A percentile compares a stretch with the other conserved stretches of the same genome.
Conservation (phyloP, 2,888 invertebrate genomes). For the Cheilosia urbana region DNA sequence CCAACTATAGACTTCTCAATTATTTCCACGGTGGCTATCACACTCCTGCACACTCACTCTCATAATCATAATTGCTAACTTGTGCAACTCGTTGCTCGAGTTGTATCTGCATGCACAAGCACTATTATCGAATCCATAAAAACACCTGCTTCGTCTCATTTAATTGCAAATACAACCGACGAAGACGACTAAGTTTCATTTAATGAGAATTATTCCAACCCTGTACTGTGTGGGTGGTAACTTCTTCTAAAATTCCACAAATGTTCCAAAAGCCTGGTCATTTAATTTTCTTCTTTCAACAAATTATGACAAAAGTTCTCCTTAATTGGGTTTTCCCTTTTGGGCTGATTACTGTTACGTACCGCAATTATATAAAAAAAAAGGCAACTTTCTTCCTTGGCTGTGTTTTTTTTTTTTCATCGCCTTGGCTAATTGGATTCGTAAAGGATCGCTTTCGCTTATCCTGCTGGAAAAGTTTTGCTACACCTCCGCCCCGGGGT, state of each 20-base stretch:
- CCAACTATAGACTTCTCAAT: too few species aligned
- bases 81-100: too few species aligned
- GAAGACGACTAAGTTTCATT: slow-evolving; percentile 18
- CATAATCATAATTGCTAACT: too few species aligned
- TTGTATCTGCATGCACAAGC: background rate
- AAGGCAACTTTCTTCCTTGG: slow-evolving; percentile 18
- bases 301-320: slow-evolving; percentile 56
- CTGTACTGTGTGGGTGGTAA: background rate
- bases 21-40: too few species aligned
- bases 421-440: slow-evolving; percentile 56
- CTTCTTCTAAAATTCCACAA: background rate
- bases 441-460: slow-evolving; percentile 9
- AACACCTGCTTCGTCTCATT: slow-evolving; percentile 17
- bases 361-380: background rate
- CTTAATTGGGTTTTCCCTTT: slow-evolving; percentile 48
- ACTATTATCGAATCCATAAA: slow-evolving; percentile 39
- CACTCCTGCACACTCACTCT: too few species aligned
- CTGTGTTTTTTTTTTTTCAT: slow-evolving; percentile 44
- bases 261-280: slow-evolving; percentile 22
- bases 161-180: background rate
- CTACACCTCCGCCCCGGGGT: background rate
- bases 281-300: slow-evolving; percentile 21
- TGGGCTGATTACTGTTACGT: slow-evolving; percentile 23
- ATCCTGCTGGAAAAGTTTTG: slow-evolving; percentile 34
- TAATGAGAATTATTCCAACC: slow-evolving; percentile 10